phyloP scores from a whole-genome alignment of 2,888 invertebrate species.

The Pammene fasciana region DNA sequence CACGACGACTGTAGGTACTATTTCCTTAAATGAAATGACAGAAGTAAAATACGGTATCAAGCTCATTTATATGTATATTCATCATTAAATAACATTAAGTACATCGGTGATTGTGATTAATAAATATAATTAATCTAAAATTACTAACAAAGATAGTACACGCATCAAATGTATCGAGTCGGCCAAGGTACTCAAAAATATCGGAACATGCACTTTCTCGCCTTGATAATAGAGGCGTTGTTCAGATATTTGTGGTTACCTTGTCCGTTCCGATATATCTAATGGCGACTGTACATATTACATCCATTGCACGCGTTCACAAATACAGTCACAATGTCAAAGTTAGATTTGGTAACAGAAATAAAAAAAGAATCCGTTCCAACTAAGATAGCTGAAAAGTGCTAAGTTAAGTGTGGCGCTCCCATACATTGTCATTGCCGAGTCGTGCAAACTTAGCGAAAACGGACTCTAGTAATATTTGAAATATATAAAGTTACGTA shows the following conservation, averaged over 20 bases:
- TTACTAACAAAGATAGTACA: slow-evolving; percentile 32
- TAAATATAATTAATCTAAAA: slow-evolving; percentile 59
- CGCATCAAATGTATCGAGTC: too few relatives aligned
- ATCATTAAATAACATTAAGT: slow-evolving; percentile 71
- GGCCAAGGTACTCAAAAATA: too few relatives aligned
- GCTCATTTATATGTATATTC: slow-evolving; percentile 66
- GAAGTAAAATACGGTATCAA: slow-evolving; percentile 46
- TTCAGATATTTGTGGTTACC: too few relatives aligned
- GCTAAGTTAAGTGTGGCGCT: too few relatives aligned
- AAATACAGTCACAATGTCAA: slow-evolving; percentile 12
- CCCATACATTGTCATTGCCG: too few relatives aligned
- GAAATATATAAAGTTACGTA: not conserved
- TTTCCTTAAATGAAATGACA: not conserved
- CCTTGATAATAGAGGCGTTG: too few relatives aligned
- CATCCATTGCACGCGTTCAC: slow-evolving; percentile 25
- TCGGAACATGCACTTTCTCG: too few relatives aligned
- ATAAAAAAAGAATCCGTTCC: not conserved
- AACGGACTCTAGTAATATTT: not conserved
- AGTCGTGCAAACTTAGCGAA: too few relatives aligned
- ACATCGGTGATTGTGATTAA: slow-evolving; percentile 62
- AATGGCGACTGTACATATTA: slow-evolving; percentile 37
- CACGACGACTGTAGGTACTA: too few relatives aligned
- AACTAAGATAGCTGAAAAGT: too few relatives aligned
- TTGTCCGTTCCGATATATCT: too few relatives aligned
- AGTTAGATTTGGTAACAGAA: slow-evolving; percentile 18